phyloP scores from a whole-genome alignment of 2,797 vertebrate species.

The Cuculus canorus region DNA sequence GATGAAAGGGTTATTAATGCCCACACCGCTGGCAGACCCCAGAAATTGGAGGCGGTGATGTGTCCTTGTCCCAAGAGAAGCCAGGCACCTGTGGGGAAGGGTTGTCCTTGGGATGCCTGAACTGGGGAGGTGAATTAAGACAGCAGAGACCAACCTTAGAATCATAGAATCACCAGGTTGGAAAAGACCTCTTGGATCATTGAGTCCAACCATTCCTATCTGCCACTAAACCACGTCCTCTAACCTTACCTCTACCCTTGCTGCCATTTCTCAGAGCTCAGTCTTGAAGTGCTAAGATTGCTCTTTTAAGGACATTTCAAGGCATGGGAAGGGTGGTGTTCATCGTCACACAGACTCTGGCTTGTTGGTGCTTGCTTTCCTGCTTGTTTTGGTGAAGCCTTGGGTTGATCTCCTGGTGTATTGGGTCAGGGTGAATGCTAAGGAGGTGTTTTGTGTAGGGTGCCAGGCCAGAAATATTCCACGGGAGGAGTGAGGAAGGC shows the following conservation, averaged over 20 bases:
- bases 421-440: too few relatives aligned
- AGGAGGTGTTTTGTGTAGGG: background rate
- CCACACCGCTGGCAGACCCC: background rate
- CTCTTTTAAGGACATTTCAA: background rate
- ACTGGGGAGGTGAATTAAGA: background rate
- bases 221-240: too few relatives aligned
- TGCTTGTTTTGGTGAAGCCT: background rate
- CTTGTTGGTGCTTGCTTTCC: rapidly evolving
- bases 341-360: rapidly evolving
- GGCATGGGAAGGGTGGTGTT: background rate
- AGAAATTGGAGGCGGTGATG: rapidly evolving
- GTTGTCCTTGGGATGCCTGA: background rate
- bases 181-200: too few relatives aligned
- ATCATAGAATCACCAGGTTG: too few relatives aligned
- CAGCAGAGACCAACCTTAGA: background rate
- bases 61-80: background rate
- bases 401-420: background rate
- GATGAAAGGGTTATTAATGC: background rate
- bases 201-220: too few relatives aligned
- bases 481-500: background rate
- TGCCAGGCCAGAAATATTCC: background rate
- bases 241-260: too few relatives aligned
- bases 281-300: background rate
- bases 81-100: rapidly evolving
- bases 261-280: background rate